Evolutionary conservation across 2,797 vertebrate genomes (phyloP).

Genomic region (Coccyzus lansbergi): DNA sequence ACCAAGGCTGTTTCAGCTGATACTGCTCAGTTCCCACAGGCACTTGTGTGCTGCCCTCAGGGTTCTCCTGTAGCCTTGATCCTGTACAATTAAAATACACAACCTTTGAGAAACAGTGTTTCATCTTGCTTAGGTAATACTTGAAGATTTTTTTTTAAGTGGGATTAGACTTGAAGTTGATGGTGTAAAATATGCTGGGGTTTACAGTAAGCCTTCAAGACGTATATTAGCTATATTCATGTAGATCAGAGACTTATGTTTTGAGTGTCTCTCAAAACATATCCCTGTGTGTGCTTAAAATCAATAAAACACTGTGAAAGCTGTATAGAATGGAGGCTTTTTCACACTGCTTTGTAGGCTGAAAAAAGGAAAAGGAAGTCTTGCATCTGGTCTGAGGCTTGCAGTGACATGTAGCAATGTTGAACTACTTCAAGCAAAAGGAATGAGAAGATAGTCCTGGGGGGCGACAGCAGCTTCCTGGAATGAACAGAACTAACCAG

Average conservation of each 20-base stretch:
- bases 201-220: not conserved
- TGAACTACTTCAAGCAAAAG: not conserved
- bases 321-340: not conserved
- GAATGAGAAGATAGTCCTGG: not conserved
- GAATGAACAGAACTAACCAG: not conserved
- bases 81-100: not conserved
- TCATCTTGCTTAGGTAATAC: not conserved
- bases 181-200: not conserved
- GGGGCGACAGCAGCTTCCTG: too few relatives aligned
- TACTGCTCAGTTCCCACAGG: not conserved
- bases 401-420: rapidly evolving
- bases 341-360: not conserved
- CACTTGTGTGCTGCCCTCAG: rapidly evolving
- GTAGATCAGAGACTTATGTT: not conserved
- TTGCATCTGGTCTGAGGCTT: not conserved
- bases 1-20: not conserved
- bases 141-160: not conserved
- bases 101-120: not conserved
- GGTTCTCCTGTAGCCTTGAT: not conserved
- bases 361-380: not conserved
- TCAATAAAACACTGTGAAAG: not conserved
- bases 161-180: not conserved
- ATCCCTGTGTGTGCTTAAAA: not conserved
- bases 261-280: not conserved
- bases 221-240: not conserved